These are phyloP conservation scores for Choloepus hoffmanni DNA, from an alignment of 2,113 vertebrate genomes.

Conservation along the genomic window DNA sequence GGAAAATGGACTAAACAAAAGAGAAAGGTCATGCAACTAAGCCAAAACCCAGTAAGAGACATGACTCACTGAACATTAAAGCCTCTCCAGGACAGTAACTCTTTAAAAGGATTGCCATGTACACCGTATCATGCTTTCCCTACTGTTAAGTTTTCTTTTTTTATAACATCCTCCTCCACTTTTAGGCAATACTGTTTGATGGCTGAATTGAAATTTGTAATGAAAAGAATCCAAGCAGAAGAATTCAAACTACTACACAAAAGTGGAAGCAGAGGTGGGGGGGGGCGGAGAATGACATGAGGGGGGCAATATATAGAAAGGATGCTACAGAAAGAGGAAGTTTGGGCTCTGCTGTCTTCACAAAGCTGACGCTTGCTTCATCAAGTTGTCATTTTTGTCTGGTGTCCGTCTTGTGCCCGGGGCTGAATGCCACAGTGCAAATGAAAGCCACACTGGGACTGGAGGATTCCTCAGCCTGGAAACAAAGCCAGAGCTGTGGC, in stretches of 20 bases:
- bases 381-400: constrained; percentile 43
- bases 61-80: too few relatives aligned
- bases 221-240: constrained; percentile 78
- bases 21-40: neutral
- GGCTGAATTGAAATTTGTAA: constrained; percentile 62
- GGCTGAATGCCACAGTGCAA: constrained; percentile 47
- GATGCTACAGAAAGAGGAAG: constrained; percentile 35
- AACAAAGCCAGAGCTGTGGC: constrained; percentile 62
- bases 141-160: constrained; percentile 31
- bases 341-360: constrained; percentile 28
- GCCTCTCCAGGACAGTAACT: neutral
- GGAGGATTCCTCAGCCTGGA: constrained; percentile 61
- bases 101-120: neutral
- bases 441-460: constrained; percentile 52
- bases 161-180: constrained; percentile 59
- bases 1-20: neutral
- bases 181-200: constrained; percentile 60
- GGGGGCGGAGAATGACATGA: neutral
- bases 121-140: neutral
- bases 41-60: neutral
- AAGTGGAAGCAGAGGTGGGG: neutral
- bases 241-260: constrained; percentile 69
- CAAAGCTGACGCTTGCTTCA: neutral
- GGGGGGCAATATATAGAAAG: neutral
- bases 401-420: constrained; percentile 29